These are phyloP conservation scores for Stictocephala bisonia DNA, from an alignment of 2,888 invertebrate species.

Conservation along the genomic window DNA sequence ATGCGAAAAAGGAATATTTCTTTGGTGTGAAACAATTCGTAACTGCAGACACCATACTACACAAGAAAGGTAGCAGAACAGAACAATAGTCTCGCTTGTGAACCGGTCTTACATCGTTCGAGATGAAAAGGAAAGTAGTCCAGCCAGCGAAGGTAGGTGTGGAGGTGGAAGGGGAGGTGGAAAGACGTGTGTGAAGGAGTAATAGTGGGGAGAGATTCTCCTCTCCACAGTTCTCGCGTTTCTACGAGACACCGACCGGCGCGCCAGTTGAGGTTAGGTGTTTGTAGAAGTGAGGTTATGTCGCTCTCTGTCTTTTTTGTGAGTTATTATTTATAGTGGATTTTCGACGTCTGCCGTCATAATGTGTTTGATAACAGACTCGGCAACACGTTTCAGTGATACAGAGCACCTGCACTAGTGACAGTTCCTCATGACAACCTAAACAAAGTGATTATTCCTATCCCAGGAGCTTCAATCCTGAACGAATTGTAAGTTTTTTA, in stretches of 20 bases:
- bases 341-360: background rate
- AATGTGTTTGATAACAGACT: background rate
- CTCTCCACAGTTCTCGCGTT: background rate
- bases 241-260: background rate
- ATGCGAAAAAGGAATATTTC: no score
- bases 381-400: background rate
- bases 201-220: background rate
- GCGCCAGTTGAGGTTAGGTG: conserved; percentile 23
- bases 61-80: no score
- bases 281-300: background rate
- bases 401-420: background rate
- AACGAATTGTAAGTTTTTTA: conserved; percentile 1
- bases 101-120: no score
- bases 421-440: background rate
- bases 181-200: no score
- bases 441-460: background rate
- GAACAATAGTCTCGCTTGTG: no score
- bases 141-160: no score
- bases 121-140: no score
- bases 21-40: no score
- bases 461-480: background rate
- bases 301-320: background rate
- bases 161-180: no score
- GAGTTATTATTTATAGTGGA: background rate
- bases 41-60: no score